Conservation (phyloP, 2,797 vertebrate genomes). For the Mormyrops attenuatus region DNA sequence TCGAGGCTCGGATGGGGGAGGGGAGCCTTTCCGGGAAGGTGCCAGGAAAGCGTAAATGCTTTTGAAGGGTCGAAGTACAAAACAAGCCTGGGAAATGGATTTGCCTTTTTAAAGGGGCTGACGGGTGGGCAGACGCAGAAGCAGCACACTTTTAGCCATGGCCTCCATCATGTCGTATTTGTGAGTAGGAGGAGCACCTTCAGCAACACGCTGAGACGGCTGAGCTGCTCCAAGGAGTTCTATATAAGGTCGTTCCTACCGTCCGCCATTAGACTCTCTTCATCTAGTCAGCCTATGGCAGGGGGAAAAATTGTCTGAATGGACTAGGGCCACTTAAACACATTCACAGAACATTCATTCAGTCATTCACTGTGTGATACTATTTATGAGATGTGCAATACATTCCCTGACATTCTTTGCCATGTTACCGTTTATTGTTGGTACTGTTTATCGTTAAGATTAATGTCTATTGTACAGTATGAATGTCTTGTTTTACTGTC, state of each 20-base stretch:
- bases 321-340: not conserved
- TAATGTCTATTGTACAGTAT: not conserved
- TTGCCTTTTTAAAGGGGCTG: not conserved
- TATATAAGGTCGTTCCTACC: not conserved
- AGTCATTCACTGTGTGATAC: not conserved
- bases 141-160: not conserved
- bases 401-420: not conserved
- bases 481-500: not conserved
- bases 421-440: not conserved
- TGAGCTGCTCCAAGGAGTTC: not conserved
- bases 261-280: not conserved
- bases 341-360: not conserved
- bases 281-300: not conserved
- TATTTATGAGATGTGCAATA: not conserved
- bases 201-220: not conserved
- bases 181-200: not conserved
- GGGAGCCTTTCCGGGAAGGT: not conserved
- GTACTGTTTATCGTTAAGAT: not conserved
- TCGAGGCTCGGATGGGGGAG: not conserved
- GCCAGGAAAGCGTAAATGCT: not conserved
- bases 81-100: not conserved
- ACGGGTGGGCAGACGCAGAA: not conserved
- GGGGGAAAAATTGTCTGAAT: not conserved
- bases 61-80: constrained; percentile 2
- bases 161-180: not conserved